phyloP scores from a whole-genome alignment of 2,888 invertebrate genomes.

The Sylvicola cinctus region DNA sequence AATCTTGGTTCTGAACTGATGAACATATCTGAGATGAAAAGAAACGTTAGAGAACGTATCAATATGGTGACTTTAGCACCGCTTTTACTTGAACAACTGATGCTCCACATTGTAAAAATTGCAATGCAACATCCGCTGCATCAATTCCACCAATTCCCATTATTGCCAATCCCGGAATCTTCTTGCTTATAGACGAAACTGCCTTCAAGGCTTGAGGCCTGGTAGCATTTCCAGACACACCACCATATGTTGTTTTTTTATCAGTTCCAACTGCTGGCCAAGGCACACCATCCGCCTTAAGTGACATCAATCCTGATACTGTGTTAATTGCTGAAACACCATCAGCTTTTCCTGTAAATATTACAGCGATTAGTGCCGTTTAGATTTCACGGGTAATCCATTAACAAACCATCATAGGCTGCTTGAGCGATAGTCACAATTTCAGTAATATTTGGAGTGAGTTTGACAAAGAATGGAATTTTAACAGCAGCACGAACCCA shows the following conservation, averaged over 20 bases:
- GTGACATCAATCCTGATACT: conserved; percentile 81
- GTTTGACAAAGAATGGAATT: conserved; percentile 91
- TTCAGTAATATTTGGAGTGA: conserved; percentile 95
- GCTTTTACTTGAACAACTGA: conserved; percentile 74
- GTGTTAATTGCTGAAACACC: conserved; percentile 98
- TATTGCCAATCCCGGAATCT: conserved; percentile 74
- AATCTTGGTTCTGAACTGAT: conserved; percentile 96
- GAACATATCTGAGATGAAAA: conserved; percentile 52
- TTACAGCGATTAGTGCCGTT: conserved; percentile 18
- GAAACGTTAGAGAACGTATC: no score
- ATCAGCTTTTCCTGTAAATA: conserved; percentile 54
- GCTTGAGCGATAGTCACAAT: conserved; percentile 76
- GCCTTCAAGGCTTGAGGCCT: conserved; percentile 85
- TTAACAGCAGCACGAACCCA: conserved; percentile 77
- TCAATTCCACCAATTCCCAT: conserved; percentile 95
- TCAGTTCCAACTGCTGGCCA: conserved; percentile 78
- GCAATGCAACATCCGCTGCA: conserved; percentile 86
- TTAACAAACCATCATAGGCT: conserved; percentile 52
- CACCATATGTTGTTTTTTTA: conserved; percentile 81
- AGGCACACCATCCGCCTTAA: conserved; percentile 58
- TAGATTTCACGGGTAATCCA: conserved; percentile 16
- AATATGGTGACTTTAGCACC: no score
- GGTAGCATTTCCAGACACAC: conserved; percentile 84
- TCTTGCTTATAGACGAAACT: conserved; percentile 69
- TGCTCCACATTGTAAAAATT: conserved; percentile 87